Evolutionary conservation across 2,797 vertebrate genomes (phyloP).

Genomic region (Tolypeutes matacus): DNA sequence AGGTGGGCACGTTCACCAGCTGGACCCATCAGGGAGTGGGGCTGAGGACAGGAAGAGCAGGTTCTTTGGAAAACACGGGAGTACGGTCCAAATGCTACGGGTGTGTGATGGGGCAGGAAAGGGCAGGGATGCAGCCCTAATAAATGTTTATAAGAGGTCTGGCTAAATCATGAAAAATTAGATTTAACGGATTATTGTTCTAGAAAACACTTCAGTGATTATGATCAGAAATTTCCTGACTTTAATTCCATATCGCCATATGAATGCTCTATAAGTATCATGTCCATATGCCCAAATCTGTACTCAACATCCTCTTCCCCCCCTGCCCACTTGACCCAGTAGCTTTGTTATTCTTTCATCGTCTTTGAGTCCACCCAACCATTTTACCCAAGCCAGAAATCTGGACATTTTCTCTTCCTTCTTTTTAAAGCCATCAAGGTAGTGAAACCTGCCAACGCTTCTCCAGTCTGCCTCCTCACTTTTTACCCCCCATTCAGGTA

Average conservation of each 20-base stretch:
- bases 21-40: too few species aligned
- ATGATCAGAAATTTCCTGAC: background rate
- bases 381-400: background rate
- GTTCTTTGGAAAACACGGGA: rapidly evolving
- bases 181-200: background rate
- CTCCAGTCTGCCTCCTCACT: background rate
- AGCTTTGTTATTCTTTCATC: background rate
- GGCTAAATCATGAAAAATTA: background rate
- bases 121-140: rapidly evolving
- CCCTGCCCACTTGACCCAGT: background rate
- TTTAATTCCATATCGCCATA: background rate
- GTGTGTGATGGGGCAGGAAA: background rate
- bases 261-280: too few species aligned
- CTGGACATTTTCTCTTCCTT: background rate
- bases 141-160: background rate
- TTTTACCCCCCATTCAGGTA: background rate
- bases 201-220: background rate
- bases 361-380: background rate
- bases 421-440: background rate
- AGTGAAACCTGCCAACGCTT: rapidly evolving
- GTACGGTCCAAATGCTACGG: rapidly evolving
- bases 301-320: rapidly evolving
- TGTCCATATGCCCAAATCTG: background rate
- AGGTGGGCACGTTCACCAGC: rapidly evolving
- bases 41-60: background rate